Evolutionary conservation across 2,113 vertebrate genomes (phyloP).

Genomic region (Syngnathus floridae): DNA sequence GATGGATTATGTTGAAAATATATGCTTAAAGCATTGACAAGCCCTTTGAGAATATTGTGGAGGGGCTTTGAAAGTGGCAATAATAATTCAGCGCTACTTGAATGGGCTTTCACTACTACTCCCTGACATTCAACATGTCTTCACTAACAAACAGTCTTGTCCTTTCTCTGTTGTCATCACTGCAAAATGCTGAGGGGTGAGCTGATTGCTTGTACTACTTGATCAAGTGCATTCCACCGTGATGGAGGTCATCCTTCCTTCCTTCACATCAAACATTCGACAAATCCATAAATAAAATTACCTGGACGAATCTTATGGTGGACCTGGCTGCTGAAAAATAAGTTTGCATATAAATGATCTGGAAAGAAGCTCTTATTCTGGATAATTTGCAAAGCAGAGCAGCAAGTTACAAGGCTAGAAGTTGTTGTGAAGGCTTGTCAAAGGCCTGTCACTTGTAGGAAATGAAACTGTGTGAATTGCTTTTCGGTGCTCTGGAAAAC

Average conservation of each 20-base stretch:
- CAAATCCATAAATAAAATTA: constrained; percentile 40
- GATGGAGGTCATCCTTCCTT: neutral
- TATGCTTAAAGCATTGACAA: too few species aligned
- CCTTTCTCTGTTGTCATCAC: constrained; percentile 33
- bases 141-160: neutral
- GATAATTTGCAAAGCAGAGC: constrained; percentile 28
- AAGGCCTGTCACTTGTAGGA: neutral
- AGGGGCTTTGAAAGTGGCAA: constrained; percentile 8
- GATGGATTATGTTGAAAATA: too few species aligned
- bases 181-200: constrained; percentile 19
- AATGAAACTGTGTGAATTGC: constrained; percentile 14
- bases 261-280: constrained; percentile 39
- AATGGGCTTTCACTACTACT: constrained; percentile 30
- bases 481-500: neutral
- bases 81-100: constrained; percentile 25
- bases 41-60: too few species aligned
- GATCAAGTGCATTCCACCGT: neutral
- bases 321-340: constrained; percentile 28
- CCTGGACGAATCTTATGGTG: constrained; percentile 34
- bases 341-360: constrained; percentile 30
- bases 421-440: constrained; percentile 20
- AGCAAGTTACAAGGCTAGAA: constrained; percentile 16
- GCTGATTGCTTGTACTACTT: neutral
- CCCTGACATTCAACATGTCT: constrained; percentile 25
- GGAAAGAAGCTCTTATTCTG: constrained; percentile 22